These are phyloP conservation scores for Dromiciops gliroides DNA, from an alignment of 2,113 vertebrate species.

Conservation along the genomic window DNA sequence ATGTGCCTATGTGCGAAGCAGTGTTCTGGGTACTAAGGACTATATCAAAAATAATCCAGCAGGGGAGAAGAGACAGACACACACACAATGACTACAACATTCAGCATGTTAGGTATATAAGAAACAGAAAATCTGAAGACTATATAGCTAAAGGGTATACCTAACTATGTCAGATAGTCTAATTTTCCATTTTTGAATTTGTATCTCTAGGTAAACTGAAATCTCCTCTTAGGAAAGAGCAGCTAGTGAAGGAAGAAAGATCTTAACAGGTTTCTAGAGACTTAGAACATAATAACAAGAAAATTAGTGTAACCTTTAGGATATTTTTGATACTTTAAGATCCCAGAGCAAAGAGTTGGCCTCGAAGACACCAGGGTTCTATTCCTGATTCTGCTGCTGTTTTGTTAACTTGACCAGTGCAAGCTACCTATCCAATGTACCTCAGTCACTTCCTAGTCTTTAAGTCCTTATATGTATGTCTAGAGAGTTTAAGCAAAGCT, in stretches of 20 bases:
- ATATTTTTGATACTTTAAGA: background rate
- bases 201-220: background rate
- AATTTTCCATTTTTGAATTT: background rate
- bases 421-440: background rate
- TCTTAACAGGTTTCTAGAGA: background rate
- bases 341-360: background rate
- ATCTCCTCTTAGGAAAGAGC: background rate
- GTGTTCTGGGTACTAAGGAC: background rate
- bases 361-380: background rate
- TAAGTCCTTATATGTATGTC: background rate
- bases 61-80: background rate
- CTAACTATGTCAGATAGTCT: background rate
- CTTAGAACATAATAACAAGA: background rate
- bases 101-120: background rate
- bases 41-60: background rate
- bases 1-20: background rate
- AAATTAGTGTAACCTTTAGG: background rate
- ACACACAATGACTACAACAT: background rate
- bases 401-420: background rate
- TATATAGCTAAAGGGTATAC: background rate
- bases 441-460: background rate
- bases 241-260: background rate
- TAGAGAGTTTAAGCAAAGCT: background rate
- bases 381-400: background rate
- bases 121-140: background rate